Evolutionary conservation across 2,888 invertebrate species (phyloP).

Genomic region (Synergus japonicus): DNA sequence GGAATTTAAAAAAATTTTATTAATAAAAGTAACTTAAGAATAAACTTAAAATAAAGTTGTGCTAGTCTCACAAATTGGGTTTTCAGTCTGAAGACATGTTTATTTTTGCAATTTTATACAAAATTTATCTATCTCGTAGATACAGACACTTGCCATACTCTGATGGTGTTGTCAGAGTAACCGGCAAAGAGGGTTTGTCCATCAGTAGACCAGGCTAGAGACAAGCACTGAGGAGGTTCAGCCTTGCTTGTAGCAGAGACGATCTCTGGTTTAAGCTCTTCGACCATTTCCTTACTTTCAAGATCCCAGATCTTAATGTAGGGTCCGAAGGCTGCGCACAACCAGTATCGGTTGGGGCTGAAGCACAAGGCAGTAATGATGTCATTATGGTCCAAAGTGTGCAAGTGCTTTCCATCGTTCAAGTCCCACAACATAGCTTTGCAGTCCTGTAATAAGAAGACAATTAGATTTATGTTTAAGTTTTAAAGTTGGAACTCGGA

Average conservation of each 20-base stretch:
- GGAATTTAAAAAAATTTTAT: background rate
- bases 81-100: slow-evolving; percentile 42
- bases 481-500: background rate
- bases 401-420: slow-evolving; percentile 99
- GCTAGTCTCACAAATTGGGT: background rate
- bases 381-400: slow-evolving; percentile 98
- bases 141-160: slow-evolving; percentile 98
- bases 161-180: slow-evolving; percentile 98
- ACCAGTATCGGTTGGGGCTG: slow-evolving; percentile 99
- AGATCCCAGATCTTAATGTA: slow-evolving; percentile 99
- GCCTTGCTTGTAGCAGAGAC: slow-evolving; percentile 87
- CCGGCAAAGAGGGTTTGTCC: slow-evolving; percentile 99
- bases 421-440: slow-evolving; percentile 99
- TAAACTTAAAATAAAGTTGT: background rate
- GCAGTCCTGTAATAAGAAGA: slow-evolving; percentile 85
- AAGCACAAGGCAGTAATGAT: slow-evolving; percentile 99
- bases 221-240: slow-evolving; percentile 96
- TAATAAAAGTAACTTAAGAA: background rate
- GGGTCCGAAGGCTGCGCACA: slow-evolving; percentile 99
- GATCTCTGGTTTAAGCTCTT: slow-evolving; percentile 86
- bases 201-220: slow-evolving; percentile 99
- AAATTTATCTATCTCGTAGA: slow-evolving; percentile 84
- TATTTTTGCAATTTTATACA: slow-evolving; percentile 63
- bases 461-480: slow-evolving; percentile 13
- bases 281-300: slow-evolving; percentile 99